Conservation (phyloP, 2,113 vertebrate genomes). For the Cyanistes caeruleus region DNA sequence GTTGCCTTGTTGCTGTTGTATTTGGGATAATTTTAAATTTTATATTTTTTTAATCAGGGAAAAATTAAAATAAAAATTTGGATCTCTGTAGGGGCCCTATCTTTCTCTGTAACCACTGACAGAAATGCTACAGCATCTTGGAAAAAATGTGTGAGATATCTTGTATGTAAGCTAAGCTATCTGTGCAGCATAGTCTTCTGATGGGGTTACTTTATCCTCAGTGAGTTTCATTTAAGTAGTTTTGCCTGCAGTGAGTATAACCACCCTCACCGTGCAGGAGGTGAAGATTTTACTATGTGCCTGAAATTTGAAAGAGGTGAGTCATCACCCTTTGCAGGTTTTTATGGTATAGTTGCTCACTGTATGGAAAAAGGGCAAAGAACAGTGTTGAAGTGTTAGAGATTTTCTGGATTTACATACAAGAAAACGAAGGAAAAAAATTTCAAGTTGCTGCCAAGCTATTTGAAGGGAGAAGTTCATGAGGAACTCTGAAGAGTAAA, state of each 20-base stretch:
- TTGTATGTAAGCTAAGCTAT: background rate
- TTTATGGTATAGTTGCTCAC: background rate
- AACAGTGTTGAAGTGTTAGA: background rate
- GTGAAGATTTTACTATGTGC: conserved; percentile 32
- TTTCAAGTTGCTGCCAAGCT: background rate
- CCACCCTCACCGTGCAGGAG: background rate
- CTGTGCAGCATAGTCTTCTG: background rate
- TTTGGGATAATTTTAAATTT: no score
- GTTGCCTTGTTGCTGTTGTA: background rate
- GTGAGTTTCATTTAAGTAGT: background rate
- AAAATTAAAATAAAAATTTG: background rate
- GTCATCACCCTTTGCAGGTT: background rate
- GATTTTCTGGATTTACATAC: background rate
- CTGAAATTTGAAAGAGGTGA: conserved; percentile 28
- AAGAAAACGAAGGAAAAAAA: background rate
- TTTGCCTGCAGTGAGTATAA: conserved; percentile 25
- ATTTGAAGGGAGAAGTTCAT: background rate
- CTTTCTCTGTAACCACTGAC: background rate
- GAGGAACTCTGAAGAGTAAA: background rate
- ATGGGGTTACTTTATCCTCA: background rate
- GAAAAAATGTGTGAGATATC: background rate
- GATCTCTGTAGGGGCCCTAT: background rate
- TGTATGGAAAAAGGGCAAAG: background rate
- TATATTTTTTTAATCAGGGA: background rate
- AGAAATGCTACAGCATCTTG: background rate